A percentile compares a stretch with the other conserved stretches of the same genome.
These are phyloP conservation scores for Enteromius afrohamiltoni DNA, from an alignment of 2,797 vertebrate genomes.

Conservation along the genomic window DNA sequence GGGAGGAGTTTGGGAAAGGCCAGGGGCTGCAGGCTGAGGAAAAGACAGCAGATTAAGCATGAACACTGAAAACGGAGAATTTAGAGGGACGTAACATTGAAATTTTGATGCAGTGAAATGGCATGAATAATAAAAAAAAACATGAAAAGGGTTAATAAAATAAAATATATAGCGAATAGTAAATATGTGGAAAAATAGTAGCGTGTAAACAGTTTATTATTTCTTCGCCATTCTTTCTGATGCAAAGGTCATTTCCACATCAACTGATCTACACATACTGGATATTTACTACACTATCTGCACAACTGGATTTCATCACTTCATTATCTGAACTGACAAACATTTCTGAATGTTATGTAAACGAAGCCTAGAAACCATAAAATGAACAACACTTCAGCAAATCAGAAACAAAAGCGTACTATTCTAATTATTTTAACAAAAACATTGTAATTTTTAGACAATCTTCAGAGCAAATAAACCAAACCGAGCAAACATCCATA, in stretches of 20 bases:
- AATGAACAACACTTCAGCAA: neutral
- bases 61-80: neutral
- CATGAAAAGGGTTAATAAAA: neutral
- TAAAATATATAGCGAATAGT: neutral
- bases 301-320: neutral
- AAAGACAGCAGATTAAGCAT: neutral
- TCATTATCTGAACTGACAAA: neutral
- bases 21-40: conserved; percentile 35
- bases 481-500: neutral
- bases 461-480: neutral
- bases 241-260: neutral
- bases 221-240: neutral
- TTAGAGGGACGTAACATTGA: neutral
- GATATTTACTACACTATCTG: neutral
- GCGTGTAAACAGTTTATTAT: neutral
- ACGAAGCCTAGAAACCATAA: neutral
- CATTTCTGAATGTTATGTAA: neutral
- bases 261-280: neutral
- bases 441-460: neutral
- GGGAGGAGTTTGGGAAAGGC: conserved; percentile 85
- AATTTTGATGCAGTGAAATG: neutral
- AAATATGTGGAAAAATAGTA: neutral
- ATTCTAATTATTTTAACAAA: neutral
- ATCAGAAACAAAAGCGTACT: neutral
- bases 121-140: neutral